phyloP scores from a whole-genome alignment of 1,140 invertebrate species.

The Philaenus spumarius region DNA sequence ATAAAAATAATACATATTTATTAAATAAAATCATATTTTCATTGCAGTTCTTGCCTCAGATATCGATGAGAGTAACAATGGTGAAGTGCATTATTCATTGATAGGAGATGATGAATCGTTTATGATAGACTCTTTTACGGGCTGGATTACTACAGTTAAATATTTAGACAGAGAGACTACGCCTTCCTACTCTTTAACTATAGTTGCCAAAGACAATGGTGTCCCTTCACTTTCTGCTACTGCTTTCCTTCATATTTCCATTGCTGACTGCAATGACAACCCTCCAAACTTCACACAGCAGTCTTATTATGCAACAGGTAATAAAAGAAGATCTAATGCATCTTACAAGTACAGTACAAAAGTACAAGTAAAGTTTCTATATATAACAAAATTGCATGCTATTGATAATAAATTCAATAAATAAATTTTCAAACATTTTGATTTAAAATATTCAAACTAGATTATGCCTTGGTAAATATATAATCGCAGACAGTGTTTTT shows the following conservation, averaged over 20 bases:
- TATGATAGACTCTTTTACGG: constrained; percentile 73
- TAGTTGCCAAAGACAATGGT: constrained; percentile 77
- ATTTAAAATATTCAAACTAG: too few species aligned
- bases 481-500: too few species aligned
- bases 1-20: not conserved
- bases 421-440: too few species aligned
- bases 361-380: too few species aligned
- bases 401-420: too few species aligned
- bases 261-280: constrained; percentile 50
- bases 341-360: too few species aligned
- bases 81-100: constrained; percentile 74
- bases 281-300: constrained; percentile 35
- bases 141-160: constrained; percentile 72
- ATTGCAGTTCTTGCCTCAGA: constrained; percentile 69
- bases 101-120: constrained; percentile 52
- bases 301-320: constrained; percentile 9
- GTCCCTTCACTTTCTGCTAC: constrained; percentile 63
- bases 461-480: too few species aligned
- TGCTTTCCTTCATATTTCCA: constrained; percentile 65
- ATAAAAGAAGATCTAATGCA: too few species aligned
- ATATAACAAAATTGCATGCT: too few species aligned
- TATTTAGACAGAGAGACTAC: constrained; percentile 73
- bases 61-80: constrained; percentile 71
- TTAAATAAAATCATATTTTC: not conserved
- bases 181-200: constrained; percentile 53